Conservation (phyloP, 2,888 invertebrate species). For the Chrysolina haemoptera region DNA sequence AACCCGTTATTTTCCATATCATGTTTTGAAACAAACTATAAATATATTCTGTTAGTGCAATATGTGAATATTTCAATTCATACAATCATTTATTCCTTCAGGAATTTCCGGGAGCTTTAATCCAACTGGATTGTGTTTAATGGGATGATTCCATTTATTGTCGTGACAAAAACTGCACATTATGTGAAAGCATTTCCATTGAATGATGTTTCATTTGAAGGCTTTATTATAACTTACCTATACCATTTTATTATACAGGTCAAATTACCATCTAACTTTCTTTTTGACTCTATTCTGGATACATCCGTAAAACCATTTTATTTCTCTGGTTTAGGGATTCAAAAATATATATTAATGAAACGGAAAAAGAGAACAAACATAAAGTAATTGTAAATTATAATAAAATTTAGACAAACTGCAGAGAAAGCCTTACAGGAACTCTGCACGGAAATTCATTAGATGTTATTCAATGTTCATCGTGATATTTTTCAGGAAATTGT, state of each 20-base stretch:
- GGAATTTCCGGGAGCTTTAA: background rate
- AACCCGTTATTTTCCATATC: too few species aligned
- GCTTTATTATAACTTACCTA: background rate
- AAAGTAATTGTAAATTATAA: too few species aligned
- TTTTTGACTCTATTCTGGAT: background rate
- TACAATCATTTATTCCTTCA: background rate
- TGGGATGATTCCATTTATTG: background rate
- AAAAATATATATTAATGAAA: too few species aligned
- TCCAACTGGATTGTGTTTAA: background rate
- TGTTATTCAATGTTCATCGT: too few species aligned
- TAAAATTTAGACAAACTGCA: too few species aligned
- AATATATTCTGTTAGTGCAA: background rate
- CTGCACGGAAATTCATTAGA: too few species aligned
- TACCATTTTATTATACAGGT: background rate
- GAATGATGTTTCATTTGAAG: background rate
- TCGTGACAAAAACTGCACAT: background rate
- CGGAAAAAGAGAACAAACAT: too few species aligned
- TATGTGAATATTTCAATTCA: background rate
- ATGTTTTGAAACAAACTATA: too few species aligned
- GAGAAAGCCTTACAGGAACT: too few species aligned
- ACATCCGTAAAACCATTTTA: background rate
- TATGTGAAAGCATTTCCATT: background rate
- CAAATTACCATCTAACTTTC: too few species aligned
- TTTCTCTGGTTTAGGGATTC: background rate
- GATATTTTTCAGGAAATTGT: too few species aligned